phyloP scores from a whole-genome alignment of 64 coral and sea anemone species.

The Stichodactyla mertensii region DNA sequence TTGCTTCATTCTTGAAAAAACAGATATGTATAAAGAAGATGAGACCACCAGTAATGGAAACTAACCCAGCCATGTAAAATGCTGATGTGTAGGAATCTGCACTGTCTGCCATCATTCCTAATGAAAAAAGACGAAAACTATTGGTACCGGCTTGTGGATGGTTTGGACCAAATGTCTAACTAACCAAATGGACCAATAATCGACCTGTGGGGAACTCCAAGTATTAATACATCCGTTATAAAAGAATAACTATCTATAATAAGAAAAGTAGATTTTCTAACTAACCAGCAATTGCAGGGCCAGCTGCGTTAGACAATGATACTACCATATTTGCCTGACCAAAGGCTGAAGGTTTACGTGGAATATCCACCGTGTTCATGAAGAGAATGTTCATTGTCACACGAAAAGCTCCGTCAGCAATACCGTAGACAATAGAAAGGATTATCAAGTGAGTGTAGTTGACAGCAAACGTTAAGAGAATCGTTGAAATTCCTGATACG shows the following conservation, averaged over 20 bases:
- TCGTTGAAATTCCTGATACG: slow-evolving; percentile 15
- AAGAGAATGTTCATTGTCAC: slow-evolving; percentile 16
- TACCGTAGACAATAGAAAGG: slow-evolving; percentile 20
- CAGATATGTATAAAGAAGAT: neutral
- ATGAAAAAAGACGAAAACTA: neutral
- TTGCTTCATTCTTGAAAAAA: neutral
- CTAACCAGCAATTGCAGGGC: neutral
- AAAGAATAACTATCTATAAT: too few species aligned
- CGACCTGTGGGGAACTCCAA: too few species aligned
- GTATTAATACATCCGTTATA: too few species aligned
- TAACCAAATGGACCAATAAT: too few species aligned
- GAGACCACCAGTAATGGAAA: neutral
- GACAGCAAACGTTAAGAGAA: neutral
- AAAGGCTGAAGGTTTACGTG: slow-evolving; percentile 41
- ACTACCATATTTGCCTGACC: slow-evolving; percentile 26
- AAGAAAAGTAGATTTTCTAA: neutral
- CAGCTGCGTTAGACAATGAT: neutral
- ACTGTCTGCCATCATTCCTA: slow-evolving; percentile 14
- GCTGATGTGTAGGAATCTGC: neutral
- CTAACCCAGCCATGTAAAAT: neutral
- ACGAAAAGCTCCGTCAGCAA: slow-evolving; percentile 9
- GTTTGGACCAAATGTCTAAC: too few species aligned
- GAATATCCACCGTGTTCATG: slow-evolving; percentile 40
- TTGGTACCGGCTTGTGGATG: neutral
- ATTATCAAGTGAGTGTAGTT: slow-evolving; percentile 30